A percentile compares a stretch with the other conserved stretches of the same genome.
Evolutionary conservation across 2,113 vertebrate species (phyloP).

Genomic region (Tachysurus fulvidraco): DNA sequence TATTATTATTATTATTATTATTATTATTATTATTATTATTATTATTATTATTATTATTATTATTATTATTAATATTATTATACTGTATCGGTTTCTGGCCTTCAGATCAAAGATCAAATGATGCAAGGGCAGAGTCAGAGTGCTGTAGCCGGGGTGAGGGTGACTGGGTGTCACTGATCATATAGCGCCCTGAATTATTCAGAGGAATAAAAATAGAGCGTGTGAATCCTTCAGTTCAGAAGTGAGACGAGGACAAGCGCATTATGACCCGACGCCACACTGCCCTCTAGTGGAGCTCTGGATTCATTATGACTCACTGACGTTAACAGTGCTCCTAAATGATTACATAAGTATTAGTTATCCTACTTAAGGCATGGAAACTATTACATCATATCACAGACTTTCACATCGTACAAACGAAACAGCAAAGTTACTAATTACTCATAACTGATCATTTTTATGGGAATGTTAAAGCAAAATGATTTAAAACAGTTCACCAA

Average conservation of each 20-base stretch:
- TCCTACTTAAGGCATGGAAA: background rate
- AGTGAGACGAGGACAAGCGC: background rate
- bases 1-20: background rate
- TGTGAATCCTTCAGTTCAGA: slow-evolving; percentile 52
- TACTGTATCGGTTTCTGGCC: slow-evolving; percentile 22
- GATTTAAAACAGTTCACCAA: background rate
- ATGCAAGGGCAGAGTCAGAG: slow-evolving; percentile 51
- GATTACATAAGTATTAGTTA: background rate
- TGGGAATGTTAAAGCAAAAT: background rate
- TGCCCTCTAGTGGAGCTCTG: slow-evolving; percentile 43
- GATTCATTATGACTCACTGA: background rate
- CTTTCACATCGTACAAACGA: background rate
- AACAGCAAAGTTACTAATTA: background rate
- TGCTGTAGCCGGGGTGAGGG: slow-evolving; percentile 18
- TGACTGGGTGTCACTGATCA: slow-evolving; percentile 50
- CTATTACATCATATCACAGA: background rate
- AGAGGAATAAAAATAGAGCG: slow-evolving; percentile 53
- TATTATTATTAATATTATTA: background rate
- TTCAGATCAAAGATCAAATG: slow-evolving; percentile 52
- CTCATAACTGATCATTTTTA: too few relatives aligned
- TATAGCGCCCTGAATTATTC: slow-evolving; percentile 56
- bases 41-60: slow-evolving; percentile 14
- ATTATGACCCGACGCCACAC: background rate
- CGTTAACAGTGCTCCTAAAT: background rate
- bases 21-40: background rate